These are phyloP conservation scores for Calvadosia cruxmelitensis DNA, from an alignment of 30 jellyfish, hydroid and myxozoan genomes.

Conservation along the genomic window DNA sequence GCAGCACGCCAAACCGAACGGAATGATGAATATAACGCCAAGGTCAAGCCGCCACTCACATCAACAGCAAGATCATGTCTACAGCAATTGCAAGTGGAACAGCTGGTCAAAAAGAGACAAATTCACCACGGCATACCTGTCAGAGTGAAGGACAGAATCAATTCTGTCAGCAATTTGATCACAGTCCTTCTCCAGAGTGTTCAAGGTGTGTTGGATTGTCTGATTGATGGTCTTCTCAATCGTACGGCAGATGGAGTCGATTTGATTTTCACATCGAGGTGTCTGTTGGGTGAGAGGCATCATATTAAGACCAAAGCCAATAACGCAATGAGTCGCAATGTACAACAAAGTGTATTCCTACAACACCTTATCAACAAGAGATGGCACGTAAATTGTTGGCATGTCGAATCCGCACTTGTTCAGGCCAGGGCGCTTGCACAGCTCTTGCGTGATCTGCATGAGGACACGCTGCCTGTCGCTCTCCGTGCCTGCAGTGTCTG, in stretches of 20 bases:
- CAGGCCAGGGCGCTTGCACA: slow-evolving; percentile 92
- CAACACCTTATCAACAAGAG: slow-evolving; percentile 76
- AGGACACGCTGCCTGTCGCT: slow-evolving; percentile 93
- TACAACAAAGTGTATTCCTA: too few relatives aligned
- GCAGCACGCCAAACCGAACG: too few relatives aligned
- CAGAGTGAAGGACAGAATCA: slow-evolving; percentile 52
- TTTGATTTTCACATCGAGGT: slow-evolving; percentile 86
- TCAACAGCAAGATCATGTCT: too few relatives aligned
- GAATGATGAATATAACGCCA: too few relatives aligned
- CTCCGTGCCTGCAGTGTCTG: slow-evolving; percentile 97
- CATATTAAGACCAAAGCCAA: neutral
- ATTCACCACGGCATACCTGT: too few relatives aligned
- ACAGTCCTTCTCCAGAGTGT: slow-evolving; percentile 81
- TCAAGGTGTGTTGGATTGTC: slow-evolving; percentile 80
- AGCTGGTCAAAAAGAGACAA: too few relatives aligned
- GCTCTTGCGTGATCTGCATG: slow-evolving; percentile 96
- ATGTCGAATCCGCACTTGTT: slow-evolving; percentile 92
- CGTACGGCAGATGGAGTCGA: slow-evolving; percentile 71
- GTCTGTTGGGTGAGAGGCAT: slow-evolving; percentile 25
- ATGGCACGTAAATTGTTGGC: slow-evolving; percentile 90
- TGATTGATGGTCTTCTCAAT: slow-evolving; percentile 91
- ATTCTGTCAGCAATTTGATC: slow-evolving; percentile 40
- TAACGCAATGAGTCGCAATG: too few relatives aligned
- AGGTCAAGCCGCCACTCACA: too few relatives aligned
- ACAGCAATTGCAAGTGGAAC: too few relatives aligned